These are phyloP conservation scores for Torymus auratus DNA, from an alignment of 2,888 invertebrate genomes.

Conservation along the genomic window DNA sequence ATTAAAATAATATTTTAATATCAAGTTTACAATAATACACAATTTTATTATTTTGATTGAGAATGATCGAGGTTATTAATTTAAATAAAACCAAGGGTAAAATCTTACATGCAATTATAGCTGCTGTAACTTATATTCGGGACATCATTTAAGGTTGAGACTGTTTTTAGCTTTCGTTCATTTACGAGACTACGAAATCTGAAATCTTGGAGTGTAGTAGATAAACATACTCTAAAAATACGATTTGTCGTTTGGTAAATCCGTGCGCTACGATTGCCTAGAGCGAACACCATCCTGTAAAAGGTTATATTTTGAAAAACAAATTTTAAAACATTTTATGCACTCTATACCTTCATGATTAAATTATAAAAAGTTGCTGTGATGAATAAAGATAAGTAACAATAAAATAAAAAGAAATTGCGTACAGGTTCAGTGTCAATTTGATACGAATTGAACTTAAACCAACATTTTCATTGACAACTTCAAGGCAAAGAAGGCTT, in stretches of 20 bases:
- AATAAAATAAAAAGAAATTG: too few relatives aligned
- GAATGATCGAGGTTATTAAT: too few relatives aligned
- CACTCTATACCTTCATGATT: too few relatives aligned
- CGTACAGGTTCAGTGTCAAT: not conserved
- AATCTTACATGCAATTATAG: constrained; percentile 7
- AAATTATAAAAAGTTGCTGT: too few relatives aligned
- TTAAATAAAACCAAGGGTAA: too few relatives aligned
- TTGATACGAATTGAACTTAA: constrained; percentile 1
- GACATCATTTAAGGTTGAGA: not conserved
- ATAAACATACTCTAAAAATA: not conserved
- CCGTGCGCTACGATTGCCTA: not conserved
- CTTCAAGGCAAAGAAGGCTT: constrained; percentile 13
- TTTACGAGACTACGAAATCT: not conserved
- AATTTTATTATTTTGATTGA: too few relatives aligned
- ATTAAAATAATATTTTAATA: too few relatives aligned
- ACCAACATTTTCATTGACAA: constrained; percentile 1
- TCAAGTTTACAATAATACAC: too few relatives aligned
- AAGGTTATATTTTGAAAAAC: not conserved
- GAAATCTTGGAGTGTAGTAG: not conserved
- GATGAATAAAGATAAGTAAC: too few relatives aligned
- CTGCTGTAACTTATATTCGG: constrained; percentile 9
- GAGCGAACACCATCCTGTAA: constrained; percentile 21
- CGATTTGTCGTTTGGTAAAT: not conserved
- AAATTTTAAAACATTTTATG: too few relatives aligned
- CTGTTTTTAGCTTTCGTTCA: not conserved